Evolutionary conservation across 2,797 vertebrate species (phyloP).

Genomic region (Sus cebifrons): DNA sequence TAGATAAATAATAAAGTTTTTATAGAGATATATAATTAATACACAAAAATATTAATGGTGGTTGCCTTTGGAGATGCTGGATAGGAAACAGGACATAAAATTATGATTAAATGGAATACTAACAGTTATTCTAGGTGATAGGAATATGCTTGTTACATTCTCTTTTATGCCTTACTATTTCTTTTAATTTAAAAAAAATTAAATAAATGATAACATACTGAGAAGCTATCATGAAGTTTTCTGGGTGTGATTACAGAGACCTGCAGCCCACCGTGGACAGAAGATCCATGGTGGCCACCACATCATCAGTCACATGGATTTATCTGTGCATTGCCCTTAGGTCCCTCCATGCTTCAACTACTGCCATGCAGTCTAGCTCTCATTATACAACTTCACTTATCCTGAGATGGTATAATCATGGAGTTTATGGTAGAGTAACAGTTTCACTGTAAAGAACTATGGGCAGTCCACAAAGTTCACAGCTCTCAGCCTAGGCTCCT

Average conservation of each 20-base stretch:
- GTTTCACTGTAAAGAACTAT: slow-evolving; percentile 13
- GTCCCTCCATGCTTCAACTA: not conserved
- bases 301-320: not conserved
- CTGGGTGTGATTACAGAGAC: not conserved
- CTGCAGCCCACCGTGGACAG: not conserved
- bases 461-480: not conserved
- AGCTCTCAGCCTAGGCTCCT: not conserved
- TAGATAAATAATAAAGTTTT: not conserved
- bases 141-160: not conserved
- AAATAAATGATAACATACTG: slow-evolving; percentile 5
- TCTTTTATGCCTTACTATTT: not conserved
- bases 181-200: not conserved
- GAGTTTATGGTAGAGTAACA: not conserved
- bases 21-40: not conserved
- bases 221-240: not conserved
- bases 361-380: not conserved
- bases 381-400: not conserved
- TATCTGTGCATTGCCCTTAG: not conserved
- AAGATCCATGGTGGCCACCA: not conserved
- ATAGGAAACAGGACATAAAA: not conserved
- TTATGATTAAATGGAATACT: not conserved
- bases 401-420: not conserved
- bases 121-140: not conserved
- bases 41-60: not conserved
- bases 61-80: not conserved